phyloP scores from a whole-genome alignment of 1,140 invertebrate genomes.

The Lasioglossum albipes region DNA sequence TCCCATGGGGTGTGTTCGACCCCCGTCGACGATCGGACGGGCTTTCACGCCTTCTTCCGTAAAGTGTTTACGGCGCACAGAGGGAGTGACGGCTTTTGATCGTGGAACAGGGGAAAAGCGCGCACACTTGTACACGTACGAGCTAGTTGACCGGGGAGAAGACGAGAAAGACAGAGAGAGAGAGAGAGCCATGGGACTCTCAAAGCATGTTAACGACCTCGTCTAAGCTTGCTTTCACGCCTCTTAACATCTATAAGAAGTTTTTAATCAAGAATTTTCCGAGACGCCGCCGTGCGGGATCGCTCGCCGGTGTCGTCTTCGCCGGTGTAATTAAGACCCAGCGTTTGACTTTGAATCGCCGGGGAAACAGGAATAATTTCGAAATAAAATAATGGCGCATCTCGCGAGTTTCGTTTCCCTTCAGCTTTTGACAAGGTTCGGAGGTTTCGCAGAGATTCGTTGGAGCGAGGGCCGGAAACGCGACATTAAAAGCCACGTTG shows the following conservation, averaged over 20 bases:
- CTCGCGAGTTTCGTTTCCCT: not conserved
- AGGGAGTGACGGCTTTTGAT: conserved; percentile 32
- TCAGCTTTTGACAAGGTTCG: no score
- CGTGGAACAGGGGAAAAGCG: not conserved
- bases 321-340: conserved; percentile 9
- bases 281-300: no score
- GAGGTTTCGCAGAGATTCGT: no score
- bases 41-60: conserved; percentile 7
- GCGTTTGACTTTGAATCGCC: not conserved
- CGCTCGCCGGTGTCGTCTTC: no score
- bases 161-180: no score
- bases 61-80: conserved; percentile 22
- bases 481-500: no score
- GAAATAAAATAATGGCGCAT: not conserved
- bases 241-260: not conserved
- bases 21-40: conserved; percentile 5
- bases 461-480: no score
- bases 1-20: conserved; percentile 13
- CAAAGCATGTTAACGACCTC: conserved; percentile 28
- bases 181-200: not conserved
- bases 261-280: conserved; percentile 9
- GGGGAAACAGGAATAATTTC: not conserved
- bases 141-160: not conserved
- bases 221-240: not conserved
- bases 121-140: not conserved